phyloP scores from a whole-genome alignment of 2,113 vertebrate species.

The Notothenia rossii region DNA sequence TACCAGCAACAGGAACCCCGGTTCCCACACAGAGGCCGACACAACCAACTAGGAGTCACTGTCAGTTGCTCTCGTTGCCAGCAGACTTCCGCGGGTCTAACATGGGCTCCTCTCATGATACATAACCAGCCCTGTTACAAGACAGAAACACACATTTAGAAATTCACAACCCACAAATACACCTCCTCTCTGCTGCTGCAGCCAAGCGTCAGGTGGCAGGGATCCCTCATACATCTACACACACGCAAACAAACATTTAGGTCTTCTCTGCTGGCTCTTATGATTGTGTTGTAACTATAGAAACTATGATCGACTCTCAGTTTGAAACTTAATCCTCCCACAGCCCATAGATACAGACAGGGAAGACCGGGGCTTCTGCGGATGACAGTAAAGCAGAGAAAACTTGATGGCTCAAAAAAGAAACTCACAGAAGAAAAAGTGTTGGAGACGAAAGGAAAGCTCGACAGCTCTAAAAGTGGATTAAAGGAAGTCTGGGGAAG shows the following conservation, averaged over 20 bases:
- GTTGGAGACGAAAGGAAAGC: constrained; percentile 45
- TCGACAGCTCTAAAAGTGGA: constrained; percentile 51
- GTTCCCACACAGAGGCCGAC: constrained; percentile 12
- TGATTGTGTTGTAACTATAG: constrained; percentile 30
- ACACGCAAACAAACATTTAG: constrained; percentile 10
- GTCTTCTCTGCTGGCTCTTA: constrained; percentile 4
- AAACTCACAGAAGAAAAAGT: constrained; percentile 32
- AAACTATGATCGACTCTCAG: constrained; percentile 31
- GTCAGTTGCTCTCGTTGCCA: constrained; percentile 20
- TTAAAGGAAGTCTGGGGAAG: constrained; percentile 59
- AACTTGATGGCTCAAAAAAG: constrained; percentile 33
- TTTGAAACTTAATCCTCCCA: constrained; percentile 52
- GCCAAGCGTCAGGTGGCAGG: constrained; percentile 37
- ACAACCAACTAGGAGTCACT: constrained; percentile 11
- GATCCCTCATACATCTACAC: constrained; percentile 22
- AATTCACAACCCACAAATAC: constrained; percentile 41
- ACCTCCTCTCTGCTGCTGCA: constrained; percentile 39
- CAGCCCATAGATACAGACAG: constrained; percentile 23
- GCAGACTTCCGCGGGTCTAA: constrained; percentile 51
- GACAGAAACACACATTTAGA: constrained; percentile 35
- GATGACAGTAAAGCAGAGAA: constrained; percentile 45
- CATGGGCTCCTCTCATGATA: constrained; percentile 47
- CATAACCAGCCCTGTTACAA: background rate
- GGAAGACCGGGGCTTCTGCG: constrained; percentile 44
- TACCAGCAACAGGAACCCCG: constrained; percentile 43